Percentiles rank a stretch among this genome's conserved stretches.
Conservation (phyloP, 1,140 invertebrate genomes). For the Aphidius ervi region DNA sequence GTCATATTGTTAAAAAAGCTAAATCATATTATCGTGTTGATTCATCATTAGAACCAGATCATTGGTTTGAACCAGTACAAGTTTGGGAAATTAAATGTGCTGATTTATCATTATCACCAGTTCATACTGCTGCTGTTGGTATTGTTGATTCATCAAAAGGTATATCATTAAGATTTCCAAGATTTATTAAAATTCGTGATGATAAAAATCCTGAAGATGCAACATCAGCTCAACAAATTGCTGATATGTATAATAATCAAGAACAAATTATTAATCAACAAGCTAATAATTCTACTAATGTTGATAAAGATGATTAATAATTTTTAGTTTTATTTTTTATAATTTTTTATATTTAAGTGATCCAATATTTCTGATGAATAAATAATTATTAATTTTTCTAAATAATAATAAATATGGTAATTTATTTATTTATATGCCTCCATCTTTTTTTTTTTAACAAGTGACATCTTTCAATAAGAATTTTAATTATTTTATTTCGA, state of each 20-base stretch:
- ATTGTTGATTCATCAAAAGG: constrained; percentile 85
- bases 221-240: constrained; percentile 85
- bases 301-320: too few relatives aligned
- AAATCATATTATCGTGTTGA: constrained; percentile 88
- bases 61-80: constrained; percentile 89
- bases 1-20: constrained; percentile 69
- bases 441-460: too few relatives aligned
- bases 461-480: too few relatives aligned
- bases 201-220: constrained; percentile 94
- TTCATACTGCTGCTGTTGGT: constrained; percentile 75
- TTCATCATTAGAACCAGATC: constrained; percentile 75
- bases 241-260: constrained; percentile 79
- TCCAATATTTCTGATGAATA: too few relatives aligned
- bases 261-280: constrained; percentile 67
- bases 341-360: too few relatives aligned
- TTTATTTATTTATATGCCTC: too few relatives aligned
- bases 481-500: too few relatives aligned
- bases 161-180: constrained; percentile 93
- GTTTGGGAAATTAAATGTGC: constrained; percentile 99
- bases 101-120: constrained; percentile 94
- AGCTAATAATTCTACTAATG: constrained; percentile 22
- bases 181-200: constrained; percentile 87
- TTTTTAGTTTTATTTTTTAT: too few relatives aligned
- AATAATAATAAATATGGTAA: too few relatives aligned
- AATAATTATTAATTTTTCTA: too few relatives aligned